Evolutionary conservation across 2,888 invertebrate genomes (phyloP), one percentile per base, ranked within the genome.

Genomic region (Drosophila anceps): DNA sequence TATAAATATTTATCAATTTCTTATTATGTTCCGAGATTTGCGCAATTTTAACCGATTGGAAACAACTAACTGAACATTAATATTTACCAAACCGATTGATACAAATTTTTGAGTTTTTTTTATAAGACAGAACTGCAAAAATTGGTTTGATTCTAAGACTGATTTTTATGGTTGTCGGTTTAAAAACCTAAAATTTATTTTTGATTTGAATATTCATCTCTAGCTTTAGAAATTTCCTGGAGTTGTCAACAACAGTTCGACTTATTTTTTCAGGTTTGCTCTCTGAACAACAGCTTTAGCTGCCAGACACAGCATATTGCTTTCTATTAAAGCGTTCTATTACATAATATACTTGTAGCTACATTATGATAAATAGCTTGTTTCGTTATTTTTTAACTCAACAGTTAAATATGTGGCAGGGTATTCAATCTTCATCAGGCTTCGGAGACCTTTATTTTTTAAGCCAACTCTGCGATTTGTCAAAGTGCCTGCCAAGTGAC

Each of bases 381-480:
- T 2, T 46, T 27, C 27, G 15, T 5, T 24, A 4, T 20, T 20
- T 20, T 3, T 0, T 10, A 35, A 1, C n/a, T 9, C n/a, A 37
- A 12, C 13, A 24, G 35, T 20, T 37, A 41, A 31, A 29, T 15
- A 3, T 20, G 31, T 31, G 15, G 18, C 31, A 24, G 43, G 33
- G 57, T 33, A 43, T 57, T 43, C 31, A 43, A 57, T 18, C 33
- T 60, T 46, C 31, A 33, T 43, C 57, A 29, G 27, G 7, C 29
- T 13, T 0, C 35, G 18, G 15, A 43, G 43, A 33, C 43, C 43
- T 43, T 57, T 64, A 13, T 15, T 59, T 60, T 79, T 69, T 73
- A 41, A 78, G 81, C 48, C 37, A 68, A 50, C 69, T 65, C 39
- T 71, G 88, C 87, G 79, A 89, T 89, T 87, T 89, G 84, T 84